Conservation (phyloP, 2,113 vertebrate genomes). For the Eulacestoma nigropectus region DNA sequence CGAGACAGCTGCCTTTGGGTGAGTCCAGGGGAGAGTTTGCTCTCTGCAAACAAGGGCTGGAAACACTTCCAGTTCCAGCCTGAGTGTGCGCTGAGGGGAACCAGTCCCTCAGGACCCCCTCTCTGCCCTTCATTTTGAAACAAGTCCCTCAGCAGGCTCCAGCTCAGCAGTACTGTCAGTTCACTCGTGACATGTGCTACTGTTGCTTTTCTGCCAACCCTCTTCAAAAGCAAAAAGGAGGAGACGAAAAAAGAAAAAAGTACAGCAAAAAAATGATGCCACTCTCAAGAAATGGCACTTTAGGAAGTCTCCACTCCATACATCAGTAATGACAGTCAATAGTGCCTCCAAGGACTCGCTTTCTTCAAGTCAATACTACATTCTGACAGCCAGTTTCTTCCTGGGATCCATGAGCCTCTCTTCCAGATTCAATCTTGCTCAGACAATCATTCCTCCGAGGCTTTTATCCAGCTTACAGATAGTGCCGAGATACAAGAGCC, state of each 20-base stretch:
- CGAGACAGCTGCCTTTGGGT: background rate
- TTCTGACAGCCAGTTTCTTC: conserved; percentile 64
- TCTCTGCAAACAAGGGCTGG: background rate
- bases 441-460: conserved; percentile 44
- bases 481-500: background rate
- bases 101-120: background rate
- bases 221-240: background rate
- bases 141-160: background rate
- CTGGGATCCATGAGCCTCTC: conserved; percentile 47
- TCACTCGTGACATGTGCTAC: background rate
- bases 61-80: background rate
- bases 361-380: conserved; percentile 31
- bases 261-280: conserved; percentile 35
- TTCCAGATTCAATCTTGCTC: conserved; percentile 48
- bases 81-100: accelerated
- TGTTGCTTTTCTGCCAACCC: background rate
- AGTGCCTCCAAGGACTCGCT: conserved; percentile 51
- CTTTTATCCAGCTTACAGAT: conserved; percentile 31
- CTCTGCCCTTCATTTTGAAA: background rate
- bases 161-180: background rate
- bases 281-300: conserved; percentile 49
- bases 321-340: conserved; percentile 61
- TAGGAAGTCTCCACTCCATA: conserved; percentile 18
- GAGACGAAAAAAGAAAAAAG: background rate
- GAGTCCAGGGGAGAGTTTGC: background rate